phyloP scores from a whole-genome alignment of 2,797 vertebrate species.

The Staurois parvus region DNA sequence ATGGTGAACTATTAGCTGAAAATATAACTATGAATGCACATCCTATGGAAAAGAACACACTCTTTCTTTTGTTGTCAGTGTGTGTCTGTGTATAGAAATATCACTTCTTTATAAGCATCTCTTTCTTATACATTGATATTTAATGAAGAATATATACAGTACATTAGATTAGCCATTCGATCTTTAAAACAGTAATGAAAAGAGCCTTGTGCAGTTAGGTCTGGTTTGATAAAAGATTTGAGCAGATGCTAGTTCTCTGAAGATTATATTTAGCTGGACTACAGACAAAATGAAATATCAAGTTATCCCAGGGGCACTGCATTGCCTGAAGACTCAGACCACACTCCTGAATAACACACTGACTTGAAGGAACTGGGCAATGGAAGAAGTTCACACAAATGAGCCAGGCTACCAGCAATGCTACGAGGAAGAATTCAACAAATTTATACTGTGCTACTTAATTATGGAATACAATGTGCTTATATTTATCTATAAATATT shows the following conservation, averaged over 20 bases:
- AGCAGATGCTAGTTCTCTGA: conserved; percentile 1
- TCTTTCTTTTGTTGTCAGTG: too few relatives aligned
- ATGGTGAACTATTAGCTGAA: too few relatives aligned
- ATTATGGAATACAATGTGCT: neutral
- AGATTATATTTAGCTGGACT: conserved; percentile 10
- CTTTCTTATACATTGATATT: neutral
- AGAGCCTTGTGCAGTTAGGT: neutral
- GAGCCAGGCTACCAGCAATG: neutral
- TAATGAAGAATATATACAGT: neutral
- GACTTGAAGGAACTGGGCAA: neutral
- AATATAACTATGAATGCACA: too few relatives aligned
- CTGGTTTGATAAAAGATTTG: neutral
- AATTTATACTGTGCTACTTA: neutral
- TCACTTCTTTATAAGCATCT: neutral
- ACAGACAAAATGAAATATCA: conserved; percentile 35
- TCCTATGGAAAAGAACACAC: too few relatives aligned
- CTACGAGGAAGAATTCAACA: neutral
- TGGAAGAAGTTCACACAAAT: neutral
- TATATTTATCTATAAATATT: neutral
- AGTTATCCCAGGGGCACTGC: conserved; percentile 18
- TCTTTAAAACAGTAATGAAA: neutral
- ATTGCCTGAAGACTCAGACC: conserved; percentile 33
- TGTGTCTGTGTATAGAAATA: too few relatives aligned
- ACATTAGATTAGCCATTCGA: neutral
- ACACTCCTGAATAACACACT: neutral